These are phyloP conservation scores for Melieria crassipennis DNA, from an alignment of 2,888 invertebrate genomes.

Conservation along the genomic window DNA sequence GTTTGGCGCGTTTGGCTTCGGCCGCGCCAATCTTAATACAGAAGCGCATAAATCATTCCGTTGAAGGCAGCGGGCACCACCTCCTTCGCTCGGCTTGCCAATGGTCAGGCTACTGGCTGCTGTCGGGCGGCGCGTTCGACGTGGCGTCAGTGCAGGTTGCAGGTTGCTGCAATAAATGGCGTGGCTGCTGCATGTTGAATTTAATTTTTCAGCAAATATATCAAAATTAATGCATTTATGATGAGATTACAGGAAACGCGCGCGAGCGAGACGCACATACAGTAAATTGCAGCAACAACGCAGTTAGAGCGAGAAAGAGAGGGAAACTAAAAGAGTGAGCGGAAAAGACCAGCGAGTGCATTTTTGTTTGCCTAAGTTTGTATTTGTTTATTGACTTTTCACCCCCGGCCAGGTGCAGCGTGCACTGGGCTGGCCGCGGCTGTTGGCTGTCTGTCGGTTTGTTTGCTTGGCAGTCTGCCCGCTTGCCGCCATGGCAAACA, in stretches of 20 bases:
- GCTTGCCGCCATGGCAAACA: background rate
- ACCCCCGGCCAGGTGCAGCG: no score
- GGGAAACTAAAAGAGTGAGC: background rate
- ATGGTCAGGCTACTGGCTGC: constrained; percentile 22
- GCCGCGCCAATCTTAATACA: constrained; percentile 24
- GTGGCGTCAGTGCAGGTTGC: background rate
- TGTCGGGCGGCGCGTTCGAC: background rate
- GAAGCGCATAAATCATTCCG: constrained; percentile 29
- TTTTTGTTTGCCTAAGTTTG: no score
- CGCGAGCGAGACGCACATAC: constrained; percentile 10
- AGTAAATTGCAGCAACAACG: background rate
- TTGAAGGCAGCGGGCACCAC: constrained; percentile 28
- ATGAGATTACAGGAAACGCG: constrained; percentile 32
- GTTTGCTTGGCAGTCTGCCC: no score
- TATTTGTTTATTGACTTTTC: no score
- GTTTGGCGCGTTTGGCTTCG: background rate
- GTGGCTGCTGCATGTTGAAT: constrained; percentile 28
- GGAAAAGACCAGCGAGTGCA: background rate
- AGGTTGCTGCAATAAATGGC: constrained; percentile 23
- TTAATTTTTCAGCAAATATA: constrained; percentile 33
- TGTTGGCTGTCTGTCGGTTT: no score
- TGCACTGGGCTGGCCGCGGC: no score
- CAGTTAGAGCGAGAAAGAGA: background rate
- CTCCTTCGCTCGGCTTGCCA: constrained; percentile 23
- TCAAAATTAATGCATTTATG: constrained; percentile 38